Conservation (phyloP, 2,113 vertebrate genomes). For the Ceyx cyanopectus region DNA sequence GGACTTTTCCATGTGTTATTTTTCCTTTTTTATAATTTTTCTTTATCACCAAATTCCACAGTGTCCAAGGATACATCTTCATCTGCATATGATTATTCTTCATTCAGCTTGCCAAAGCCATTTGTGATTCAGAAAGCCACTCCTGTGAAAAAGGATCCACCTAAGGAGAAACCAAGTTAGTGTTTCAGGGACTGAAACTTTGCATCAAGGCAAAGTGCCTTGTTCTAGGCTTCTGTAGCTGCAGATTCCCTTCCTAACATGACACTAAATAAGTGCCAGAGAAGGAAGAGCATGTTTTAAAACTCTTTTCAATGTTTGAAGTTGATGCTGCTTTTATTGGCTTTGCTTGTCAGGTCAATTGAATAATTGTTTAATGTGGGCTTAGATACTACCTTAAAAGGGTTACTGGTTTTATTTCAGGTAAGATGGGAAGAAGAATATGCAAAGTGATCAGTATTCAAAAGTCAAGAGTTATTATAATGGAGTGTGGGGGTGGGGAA, state of each 20-base stretch:
- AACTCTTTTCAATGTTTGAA: neutral
- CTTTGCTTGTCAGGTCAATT: neutral
- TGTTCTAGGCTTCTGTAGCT: neutral
- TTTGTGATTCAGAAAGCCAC: constrained; percentile 48
- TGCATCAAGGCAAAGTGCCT: neutral
- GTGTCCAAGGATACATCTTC: constrained; percentile 53
- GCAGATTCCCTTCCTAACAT: neutral
- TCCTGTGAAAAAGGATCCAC: constrained; percentile 78
- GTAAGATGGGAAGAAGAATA: neutral
- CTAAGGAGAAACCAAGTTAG: constrained; percentile 87
- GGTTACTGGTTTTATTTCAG: neutral
- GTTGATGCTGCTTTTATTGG: neutral
- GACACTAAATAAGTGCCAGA: neutral
- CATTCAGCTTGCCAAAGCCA: constrained; percentile 55
- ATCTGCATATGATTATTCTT: neutral
- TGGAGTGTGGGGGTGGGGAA: neutral
- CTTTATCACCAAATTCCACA: constrained; percentile 16
- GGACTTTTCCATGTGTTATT: neutral
- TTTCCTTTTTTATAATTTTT: neutral
- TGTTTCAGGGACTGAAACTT: neutral
- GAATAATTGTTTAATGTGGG: neutral
- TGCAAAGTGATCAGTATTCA: neutral
- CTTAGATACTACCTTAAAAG: neutral
- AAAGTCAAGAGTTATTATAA: neutral
- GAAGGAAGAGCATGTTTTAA: neutral